A percentile compares a stretch with the other conserved stretches of the same genome.
phyloP scores from a whole-genome alignment of 2,113 vertebrate genomes.

The Carlito syrichta region DNA sequence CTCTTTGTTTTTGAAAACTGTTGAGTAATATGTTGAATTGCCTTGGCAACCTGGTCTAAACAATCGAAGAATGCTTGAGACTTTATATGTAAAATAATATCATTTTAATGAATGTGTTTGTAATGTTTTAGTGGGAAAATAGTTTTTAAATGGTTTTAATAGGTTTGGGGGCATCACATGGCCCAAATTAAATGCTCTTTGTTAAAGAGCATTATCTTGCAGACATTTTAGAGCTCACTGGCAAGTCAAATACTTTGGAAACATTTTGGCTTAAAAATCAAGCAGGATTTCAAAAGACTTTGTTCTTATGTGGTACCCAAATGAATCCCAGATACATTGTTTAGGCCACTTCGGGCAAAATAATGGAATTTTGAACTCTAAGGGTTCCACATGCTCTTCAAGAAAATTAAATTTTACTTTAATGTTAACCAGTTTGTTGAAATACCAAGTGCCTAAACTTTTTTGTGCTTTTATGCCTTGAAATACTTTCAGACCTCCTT shows the following conservation, averaged over 20 bases:
- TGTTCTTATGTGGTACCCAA: slow-evolving; percentile 27
- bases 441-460: neutral
- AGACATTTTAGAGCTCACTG: slow-evolving; percentile 32
- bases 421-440: slow-evolving; percentile 8
- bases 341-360: slow-evolving; percentile 48
- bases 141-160: slow-evolving; percentile 16
- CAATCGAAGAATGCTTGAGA: neutral
- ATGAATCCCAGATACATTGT: slow-evolving; percentile 20
- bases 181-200: neutral
- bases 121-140: slow-evolving; percentile 40
- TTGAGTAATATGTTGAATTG: slow-evolving; percentile 43
- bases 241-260: slow-evolving; percentile 6
- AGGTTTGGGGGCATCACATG: neutral
- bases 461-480: neutral
- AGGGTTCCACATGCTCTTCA: neutral
- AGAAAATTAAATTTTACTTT: slow-evolving; percentile 39
- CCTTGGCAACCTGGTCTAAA: slow-evolving; percentile 24
- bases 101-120: neutral
- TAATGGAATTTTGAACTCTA: slow-evolving; percentile 35
- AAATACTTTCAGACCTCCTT: slow-evolving; percentile 7
- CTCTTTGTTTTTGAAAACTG: slow-evolving; percentile 39
- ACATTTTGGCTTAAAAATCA: neutral
- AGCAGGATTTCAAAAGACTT: slow-evolving; percentile 46
- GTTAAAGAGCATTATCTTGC: neutral
- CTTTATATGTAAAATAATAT: slow-evolving; percentile 32